phyloP scores from a whole-genome alignment of 2,888 invertebrate species.

The Plutella xylostella region DNA sequence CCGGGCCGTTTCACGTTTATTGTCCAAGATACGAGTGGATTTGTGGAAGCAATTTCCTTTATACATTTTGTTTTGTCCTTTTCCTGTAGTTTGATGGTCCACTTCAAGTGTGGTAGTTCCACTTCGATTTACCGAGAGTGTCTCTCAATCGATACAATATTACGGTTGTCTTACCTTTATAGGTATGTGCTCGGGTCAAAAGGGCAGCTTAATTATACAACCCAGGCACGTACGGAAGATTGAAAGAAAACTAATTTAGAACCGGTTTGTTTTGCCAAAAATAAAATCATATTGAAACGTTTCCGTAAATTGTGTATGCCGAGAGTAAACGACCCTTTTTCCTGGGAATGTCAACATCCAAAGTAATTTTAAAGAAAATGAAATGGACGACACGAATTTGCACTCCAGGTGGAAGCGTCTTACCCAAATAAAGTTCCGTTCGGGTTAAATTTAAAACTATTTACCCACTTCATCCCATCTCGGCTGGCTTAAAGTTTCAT shows the following conservation, averaged over 20 bases:
- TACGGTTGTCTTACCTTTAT: slow-evolving; percentile 42
- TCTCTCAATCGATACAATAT: slow-evolving; percentile 53
- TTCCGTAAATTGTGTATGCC: background rate
- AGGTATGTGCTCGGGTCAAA: no score
- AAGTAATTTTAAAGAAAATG: slow-evolving; percentile 1
- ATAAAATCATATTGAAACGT: slow-evolving; percentile 26
- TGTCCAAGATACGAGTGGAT: slow-evolving; percentile 69
- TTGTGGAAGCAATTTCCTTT: slow-evolving; percentile 71
- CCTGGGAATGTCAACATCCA: background rate
- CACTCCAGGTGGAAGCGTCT: slow-evolving; percentile 1
- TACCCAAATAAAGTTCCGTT: slow-evolving; percentile 9
- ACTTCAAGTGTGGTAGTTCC: slow-evolving; percentile 58
- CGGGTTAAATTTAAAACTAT: slow-evolving; percentile 33
- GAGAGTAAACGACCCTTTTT: background rate
- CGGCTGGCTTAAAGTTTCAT: slow-evolving; percentile 40
- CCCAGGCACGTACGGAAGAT: slow-evolving; percentile 49
- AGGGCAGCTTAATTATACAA: slow-evolving; percentile 53
- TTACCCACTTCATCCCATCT: slow-evolving; percentile 36
- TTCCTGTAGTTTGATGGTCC: slow-evolving; percentile 66
- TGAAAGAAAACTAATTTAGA: slow-evolving; percentile 61
- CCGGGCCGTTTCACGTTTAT: slow-evolving; percentile 62
- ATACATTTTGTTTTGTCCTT: slow-evolving; percentile 71
- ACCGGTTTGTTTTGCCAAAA: slow-evolving; percentile 40
- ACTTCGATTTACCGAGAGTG: slow-evolving; percentile 59
- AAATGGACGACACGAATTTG: slow-evolving; percentile 1